A percentile compares a stretch with the other conserved stretches of the same genome.
Conservation (phyloP, 1,140 invertebrate species). For the Sycophila sp. region DNA sequence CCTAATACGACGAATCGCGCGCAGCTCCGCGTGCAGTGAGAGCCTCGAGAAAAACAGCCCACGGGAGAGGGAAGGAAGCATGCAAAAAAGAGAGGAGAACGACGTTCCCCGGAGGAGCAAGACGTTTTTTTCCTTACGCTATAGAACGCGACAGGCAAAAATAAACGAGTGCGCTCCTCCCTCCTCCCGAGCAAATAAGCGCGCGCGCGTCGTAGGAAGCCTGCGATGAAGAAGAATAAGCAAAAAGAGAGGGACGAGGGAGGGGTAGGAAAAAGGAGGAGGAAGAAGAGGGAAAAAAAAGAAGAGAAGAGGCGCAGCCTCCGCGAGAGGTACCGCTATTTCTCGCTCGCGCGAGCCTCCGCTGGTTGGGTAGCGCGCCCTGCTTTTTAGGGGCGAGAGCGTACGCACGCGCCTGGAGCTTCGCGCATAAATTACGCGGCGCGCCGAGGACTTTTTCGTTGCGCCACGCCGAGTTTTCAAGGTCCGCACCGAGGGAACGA, state of each 20-base stretch:
- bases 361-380: neutral
- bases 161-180: conserved; percentile 8
- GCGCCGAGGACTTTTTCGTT: conserved; percentile 24
- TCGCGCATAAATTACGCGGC: conserved; percentile 24
- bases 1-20: conserved; percentile 15
- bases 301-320: neutral
- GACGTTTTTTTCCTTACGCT: conserved; percentile 11
- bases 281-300: conserved; percentile 1
- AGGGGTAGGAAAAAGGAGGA: neutral
- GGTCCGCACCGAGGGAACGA: conserved; percentile 8
- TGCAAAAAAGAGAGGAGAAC: neutral
- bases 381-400: conserved; percentile 14
- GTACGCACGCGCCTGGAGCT: neutral
- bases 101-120: conserved; percentile 3
- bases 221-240: neutral
- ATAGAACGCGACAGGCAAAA: conserved; percentile 16
- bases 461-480: conserved; percentile 14
- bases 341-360: neutral
- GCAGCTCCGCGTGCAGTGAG: neutral
- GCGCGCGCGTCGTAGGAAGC: neutral
- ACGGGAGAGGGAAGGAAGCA: neutral
- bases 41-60: conserved; percentile 13
- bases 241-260: too few species aligned
- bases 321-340: conserved; percentile 29
- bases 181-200: conserved; percentile 24